These are phyloP conservation scores for Lepeophtheirus salmonis DNA, from an alignment of 1,140 invertebrate genomes.

Conservation along the genomic window DNA sequence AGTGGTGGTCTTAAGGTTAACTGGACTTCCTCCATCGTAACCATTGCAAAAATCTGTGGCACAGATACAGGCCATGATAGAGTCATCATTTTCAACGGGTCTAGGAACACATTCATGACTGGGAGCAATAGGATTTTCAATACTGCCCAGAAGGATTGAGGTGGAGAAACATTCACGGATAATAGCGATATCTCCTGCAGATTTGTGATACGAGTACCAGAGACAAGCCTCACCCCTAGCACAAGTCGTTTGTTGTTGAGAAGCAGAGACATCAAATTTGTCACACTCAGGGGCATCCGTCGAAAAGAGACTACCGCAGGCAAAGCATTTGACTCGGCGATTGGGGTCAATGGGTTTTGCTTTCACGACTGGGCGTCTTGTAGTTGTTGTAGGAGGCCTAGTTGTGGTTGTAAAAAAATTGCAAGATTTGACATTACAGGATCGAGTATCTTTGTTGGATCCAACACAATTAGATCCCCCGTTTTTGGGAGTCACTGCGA, in stretches of 20 bases:
- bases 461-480: slow-evolving; percentile 2
- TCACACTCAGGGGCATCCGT: slow-evolving; percentile 14
- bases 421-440: slow-evolving; percentile 5
- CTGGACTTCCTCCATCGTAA: neutral
- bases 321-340: slow-evolving; percentile 10
- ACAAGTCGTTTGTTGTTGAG: slow-evolving; percentile 7
- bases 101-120: neutral
- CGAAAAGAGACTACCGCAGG: slow-evolving; percentile 15
- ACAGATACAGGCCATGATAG: slow-evolving; percentile 12
- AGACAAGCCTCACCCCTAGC: slow-evolving; percentile 13
- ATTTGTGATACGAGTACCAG: slow-evolving; percentile 14
- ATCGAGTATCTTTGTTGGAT: neutral
- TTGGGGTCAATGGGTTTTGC: neutral
- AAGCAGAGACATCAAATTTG: slow-evolving; percentile 1
- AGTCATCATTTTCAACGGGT: slow-evolving; percentile 11
- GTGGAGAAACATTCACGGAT: slow-evolving; percentile 17
- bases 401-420: slow-evolving; percentile 1
- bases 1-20: neutral
- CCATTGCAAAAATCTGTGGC: slow-evolving; percentile 15
- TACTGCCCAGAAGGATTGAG: slow-evolving; percentile 11
- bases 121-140: slow-evolving; percentile 9
- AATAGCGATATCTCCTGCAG: slow-evolving; percentile 4
- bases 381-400: neutral
- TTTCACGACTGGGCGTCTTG: neutral
- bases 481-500: neutral